A percentile compares a stretch with the other conserved stretches of the same genome.
Evolutionary conservation across 2,888 invertebrate species (phyloP).

Genomic region (Dysmachus trigonus): DNA sequence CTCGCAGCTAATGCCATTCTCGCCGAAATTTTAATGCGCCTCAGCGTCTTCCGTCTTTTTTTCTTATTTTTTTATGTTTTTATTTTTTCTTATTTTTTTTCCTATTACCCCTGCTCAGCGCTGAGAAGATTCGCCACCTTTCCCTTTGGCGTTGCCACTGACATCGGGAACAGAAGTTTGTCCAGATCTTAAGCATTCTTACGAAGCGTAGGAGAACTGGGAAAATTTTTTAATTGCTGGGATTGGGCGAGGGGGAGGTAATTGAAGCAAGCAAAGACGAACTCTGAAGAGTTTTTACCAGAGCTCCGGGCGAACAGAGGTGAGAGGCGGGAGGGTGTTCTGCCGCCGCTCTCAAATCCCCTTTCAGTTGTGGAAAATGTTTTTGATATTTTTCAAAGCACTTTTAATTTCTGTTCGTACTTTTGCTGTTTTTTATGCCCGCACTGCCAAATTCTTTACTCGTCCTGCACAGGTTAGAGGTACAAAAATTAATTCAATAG

Average conservation of each 20-base stretch:
- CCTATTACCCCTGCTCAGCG: not conserved
- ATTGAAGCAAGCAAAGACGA: constrained; percentile 11
- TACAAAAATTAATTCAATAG: constrained; percentile 39
- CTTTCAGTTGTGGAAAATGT: constrained; percentile 37
- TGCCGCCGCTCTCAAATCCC: not conserved
- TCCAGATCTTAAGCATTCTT: constrained; percentile 36
- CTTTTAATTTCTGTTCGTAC: constrained; percentile 37
- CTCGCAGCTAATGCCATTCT: not conserved
- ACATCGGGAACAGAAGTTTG: constrained; percentile 33
- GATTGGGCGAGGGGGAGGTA: not conserved
- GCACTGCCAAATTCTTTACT: not conserved
- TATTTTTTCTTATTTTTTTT: not conserved
- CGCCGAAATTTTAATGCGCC: constrained; percentile 1
- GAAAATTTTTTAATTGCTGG: constrained; percentile 34
- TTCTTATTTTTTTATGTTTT: not conserved
- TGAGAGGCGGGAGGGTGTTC: not conserved
- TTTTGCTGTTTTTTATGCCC: constrained; percentile 23
- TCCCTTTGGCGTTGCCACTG: constrained; percentile 33
- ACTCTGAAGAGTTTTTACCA: constrained; percentile 10
- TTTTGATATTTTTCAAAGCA: constrained; percentile 34
- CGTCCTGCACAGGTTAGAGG: constrained; percentile 12
- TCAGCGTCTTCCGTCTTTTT: not conserved
- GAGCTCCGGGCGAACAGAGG: not conserved
- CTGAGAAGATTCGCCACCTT: constrained; percentile 18
- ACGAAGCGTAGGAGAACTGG: constrained; percentile 1